These are phyloP conservation scores for Drosophila hydei DNA, from an alignment of 1,140 invertebrate species.

Conservation along the genomic window DNA sequence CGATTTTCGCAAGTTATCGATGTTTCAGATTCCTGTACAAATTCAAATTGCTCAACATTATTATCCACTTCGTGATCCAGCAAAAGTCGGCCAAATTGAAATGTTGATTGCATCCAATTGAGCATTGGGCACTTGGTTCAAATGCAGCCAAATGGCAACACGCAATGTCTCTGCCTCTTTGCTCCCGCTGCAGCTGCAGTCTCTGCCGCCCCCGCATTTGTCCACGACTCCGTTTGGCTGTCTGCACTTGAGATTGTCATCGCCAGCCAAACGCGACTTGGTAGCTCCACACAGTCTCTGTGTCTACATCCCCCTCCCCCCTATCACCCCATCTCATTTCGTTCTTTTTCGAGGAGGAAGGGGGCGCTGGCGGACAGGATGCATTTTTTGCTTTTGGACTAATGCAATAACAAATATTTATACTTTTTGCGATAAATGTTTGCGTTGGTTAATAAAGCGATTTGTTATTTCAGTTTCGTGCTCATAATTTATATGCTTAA, in stretches of 20 bases:
- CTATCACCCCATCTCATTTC: neutral
- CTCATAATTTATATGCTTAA: constrained; percentile 78
- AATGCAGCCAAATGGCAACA: constrained; percentile 16
- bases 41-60: too few species aligned
- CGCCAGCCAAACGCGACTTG: constrained; percentile 35
- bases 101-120: constrained; percentile 26
- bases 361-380: constrained; percentile 17
- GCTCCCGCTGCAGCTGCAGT: neutral
- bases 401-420: constrained; percentile 83
- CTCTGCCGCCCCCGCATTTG: constrained; percentile 1
- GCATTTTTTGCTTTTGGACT: constrained; percentile 33
- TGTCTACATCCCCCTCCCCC: neutral
- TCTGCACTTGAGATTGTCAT: constrained; percentile 69
- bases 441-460: constrained; percentile 82
- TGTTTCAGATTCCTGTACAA: too few species aligned
- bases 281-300: constrained; percentile 9
- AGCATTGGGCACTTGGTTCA: constrained; percentile 27
- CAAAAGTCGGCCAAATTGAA: too few species aligned
- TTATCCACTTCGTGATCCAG: too few species aligned
- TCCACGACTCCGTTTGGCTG: constrained; percentile 12
- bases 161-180: constrained; percentile 4
- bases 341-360: neutral
- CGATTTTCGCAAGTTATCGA: too few species aligned
- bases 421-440: constrained; percentile 83
- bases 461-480: constrained; percentile 75